Evolutionary conservation across 2,113 vertebrate genomes (phyloP).

Genomic region (Platichthys flesus): DNA sequence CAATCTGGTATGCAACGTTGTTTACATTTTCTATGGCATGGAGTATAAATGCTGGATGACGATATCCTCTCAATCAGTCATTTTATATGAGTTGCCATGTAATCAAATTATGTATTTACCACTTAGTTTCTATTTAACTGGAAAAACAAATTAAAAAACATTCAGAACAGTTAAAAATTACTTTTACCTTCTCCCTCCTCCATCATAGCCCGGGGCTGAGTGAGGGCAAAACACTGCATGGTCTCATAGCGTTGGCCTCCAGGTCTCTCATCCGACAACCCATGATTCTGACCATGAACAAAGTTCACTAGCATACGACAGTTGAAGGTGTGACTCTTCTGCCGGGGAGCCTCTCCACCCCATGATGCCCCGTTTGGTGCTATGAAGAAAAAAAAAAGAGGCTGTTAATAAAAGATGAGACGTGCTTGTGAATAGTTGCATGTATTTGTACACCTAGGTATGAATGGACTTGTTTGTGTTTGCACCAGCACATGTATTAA

Average conservation of each 20-base stretch:
- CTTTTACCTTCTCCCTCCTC: conserved; percentile 95
- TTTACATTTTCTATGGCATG: no score
- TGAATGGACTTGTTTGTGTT: background rate
- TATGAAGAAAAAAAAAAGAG: conserved; percentile 11
- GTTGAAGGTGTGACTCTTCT: conserved; percentile 97
- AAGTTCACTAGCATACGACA: conserved; percentile 95
- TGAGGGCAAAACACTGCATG: conserved; percentile 99
- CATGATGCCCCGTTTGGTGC: conserved; percentile 92
- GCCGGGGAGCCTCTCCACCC: conserved; percentile 89
- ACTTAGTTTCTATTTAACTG: background rate
- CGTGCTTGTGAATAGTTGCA: background rate
- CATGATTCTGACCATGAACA: conserved; percentile 76
- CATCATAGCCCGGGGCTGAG: conserved; percentile 96
- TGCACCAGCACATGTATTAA: background rate
- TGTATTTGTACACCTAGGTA: background rate
- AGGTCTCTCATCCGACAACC: conserved; percentile 83
- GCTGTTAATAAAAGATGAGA: background rate
- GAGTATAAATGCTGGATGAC: background rate
- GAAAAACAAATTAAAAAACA: background rate
- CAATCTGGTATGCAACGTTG: no score
- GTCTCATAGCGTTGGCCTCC: conserved; percentile 91
- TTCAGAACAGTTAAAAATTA: background rate
- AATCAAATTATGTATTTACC: background rate
- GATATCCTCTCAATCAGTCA: background rate
- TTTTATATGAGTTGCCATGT: background rate